Evolutionary conservation across 2,797 vertebrate species (phyloP), one percentile per base, ranked within the genome.

Genomic region (Chromobotia macracanthus): DNA sequence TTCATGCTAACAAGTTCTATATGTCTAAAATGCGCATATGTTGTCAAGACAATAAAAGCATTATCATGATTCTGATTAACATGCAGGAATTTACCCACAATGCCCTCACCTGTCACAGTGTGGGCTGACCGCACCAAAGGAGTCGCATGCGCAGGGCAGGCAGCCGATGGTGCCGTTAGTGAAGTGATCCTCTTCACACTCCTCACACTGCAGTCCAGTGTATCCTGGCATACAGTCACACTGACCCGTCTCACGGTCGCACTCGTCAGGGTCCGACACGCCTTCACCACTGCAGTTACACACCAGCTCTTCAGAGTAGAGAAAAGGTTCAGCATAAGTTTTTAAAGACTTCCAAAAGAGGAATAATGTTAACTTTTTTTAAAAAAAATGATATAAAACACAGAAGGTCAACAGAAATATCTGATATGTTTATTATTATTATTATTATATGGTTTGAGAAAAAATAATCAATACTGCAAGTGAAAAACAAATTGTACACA

Each of bases 281-380:
- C 93, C 94, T 84, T 93, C 92, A 0, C 75, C 76, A 81, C 91
- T 94, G 91, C 94, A 95, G 94, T 94, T 94, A 85, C 94, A 95
- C 38, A 72, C 68, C 63, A 66, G 51, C 80, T 93, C 94, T 94
- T 89, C 19, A 25, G 10, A 55, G 41, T 21, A 70, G 53, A 72
- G 41, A 35, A 35, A 38, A 3, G 15, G 0, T 50, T 31, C 4
- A 55, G 60, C n/a, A 69, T 50, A 1, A 21, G 31, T 61, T 70
- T 31, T 68, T 38, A 21, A 61, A n/a, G n/a, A n/a, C n/a, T n/a
- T n/a, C 15, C 28, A 71, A 70, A 31, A 18, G 23, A 12, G 16
- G n/a, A 18, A 11, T 6, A 44, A 48, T n/a, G 15, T 5, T 7
- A 41, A 69, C n/a, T 50, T 50, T 25, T 53, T n/a, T n/a, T n/a